Evolutionary conservation across 2,113 vertebrate species (phyloP), one percentile per base, ranked within the genome.

Genomic region (Saguinus midas): DNA sequence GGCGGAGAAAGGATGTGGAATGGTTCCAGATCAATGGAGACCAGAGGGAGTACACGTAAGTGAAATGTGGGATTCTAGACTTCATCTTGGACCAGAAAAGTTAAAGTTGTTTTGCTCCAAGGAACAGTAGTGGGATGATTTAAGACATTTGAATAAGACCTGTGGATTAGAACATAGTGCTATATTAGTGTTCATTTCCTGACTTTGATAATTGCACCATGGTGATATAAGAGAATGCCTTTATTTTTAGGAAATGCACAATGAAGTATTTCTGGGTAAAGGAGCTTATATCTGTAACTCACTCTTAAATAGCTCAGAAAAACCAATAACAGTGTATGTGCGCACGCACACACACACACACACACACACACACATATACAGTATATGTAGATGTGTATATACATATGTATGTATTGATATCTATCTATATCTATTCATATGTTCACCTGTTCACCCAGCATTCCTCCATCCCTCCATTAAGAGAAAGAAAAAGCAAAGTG

Each of bases 151-250:
- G 37, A 66, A 2, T 35, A 1, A 23, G 3, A 7, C 12, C 27
- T 21, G 16, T 43, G 78, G 50, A 13, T 35, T 57, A 11, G 43
- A 18, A 23, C 9, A 1, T 3, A 40, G 21, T 18, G 27, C 12
- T 35, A 2, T 29, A 2, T 64, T 37, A 5, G 3, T 4, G 14
- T 8, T 20, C 0, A 4, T 21, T 27, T 82, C 25, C n/a, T 18
- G 27, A 3, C 45, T 61, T 68, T 43, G 4, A 5, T 45, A 5
- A 1, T 4, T 17, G 8, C 23, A 11, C 43, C 32, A 0, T 10
- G 78, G 61, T 2, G 37, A 21, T 6, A 4, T 18, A 21, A 27
- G 17, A 78, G 35, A 32, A 20, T 6, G 18, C 4, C 52, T 58
- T 68, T 35, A 68, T 68, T 68, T 68, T 45, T 29, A 68, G 37